Conservation (phyloP, 1,140 invertebrate species). For the Drosophila navojoa region DNA sequence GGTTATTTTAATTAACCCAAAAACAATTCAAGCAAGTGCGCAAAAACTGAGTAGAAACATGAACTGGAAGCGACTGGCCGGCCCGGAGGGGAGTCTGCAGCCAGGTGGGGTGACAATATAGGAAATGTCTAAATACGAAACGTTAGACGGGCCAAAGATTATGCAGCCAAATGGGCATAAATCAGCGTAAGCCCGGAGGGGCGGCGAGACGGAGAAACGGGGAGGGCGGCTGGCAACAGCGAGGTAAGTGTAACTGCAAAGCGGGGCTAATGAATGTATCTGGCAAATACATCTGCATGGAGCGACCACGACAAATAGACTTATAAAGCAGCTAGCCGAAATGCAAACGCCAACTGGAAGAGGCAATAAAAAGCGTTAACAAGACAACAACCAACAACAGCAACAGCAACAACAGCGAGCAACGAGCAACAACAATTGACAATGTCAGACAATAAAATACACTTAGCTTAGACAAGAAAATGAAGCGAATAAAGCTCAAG, state of each 20-base stretch:
- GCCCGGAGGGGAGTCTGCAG: not conserved
- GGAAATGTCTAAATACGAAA: conserved; percentile 69
- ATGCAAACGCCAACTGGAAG: conserved; percentile 51
- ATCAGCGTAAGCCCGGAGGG: conserved; percentile 45
- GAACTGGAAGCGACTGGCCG: no score
- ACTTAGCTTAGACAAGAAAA: conserved; percentile 40
- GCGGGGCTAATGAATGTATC: conserved; percentile 79
- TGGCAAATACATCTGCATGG: conserved; percentile 74
- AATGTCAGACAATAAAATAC: conserved; percentile 71
- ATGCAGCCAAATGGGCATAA: conserved; percentile 65
- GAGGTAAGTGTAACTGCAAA: conserved; percentile 55
- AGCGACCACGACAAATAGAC: conserved; percentile 67
- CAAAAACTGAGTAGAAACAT: conserved; percentile 23
- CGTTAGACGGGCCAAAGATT: conserved; percentile 38
- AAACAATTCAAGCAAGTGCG: conserved; percentile 41
- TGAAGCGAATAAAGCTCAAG: not conserved
- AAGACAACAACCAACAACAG: conserved; percentile 50
- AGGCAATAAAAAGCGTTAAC: conserved; percentile 77
- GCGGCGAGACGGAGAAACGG: not conserved
- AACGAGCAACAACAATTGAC: conserved; percentile 54
- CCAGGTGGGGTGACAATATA: conserved; percentile 66
- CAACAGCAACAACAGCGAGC: conserved; percentile 19
- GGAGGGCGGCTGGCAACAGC: not conserved
- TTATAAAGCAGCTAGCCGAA: conserved; percentile 53
- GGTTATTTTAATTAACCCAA: conserved; percentile 72